A percentile compares a stretch with the other conserved stretches of the same genome.
These are phyloP conservation scores for Ferdinandea cuprea DNA, from an alignment of 2,888 invertebrate species.

Conservation along the genomic window DNA sequence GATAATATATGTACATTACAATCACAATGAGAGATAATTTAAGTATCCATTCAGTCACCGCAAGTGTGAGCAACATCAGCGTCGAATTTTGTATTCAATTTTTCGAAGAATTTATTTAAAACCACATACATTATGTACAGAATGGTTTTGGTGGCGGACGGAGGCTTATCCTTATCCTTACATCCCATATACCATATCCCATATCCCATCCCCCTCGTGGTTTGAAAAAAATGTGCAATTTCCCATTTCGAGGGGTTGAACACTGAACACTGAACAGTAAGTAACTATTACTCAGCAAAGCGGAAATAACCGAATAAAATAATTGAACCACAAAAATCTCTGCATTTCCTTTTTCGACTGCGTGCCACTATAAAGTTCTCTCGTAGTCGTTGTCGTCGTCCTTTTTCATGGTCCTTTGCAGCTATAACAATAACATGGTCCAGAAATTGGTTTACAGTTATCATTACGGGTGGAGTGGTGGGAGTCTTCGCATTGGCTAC, in stretches of 20 bases:
- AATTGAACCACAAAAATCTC: slow-evolving; percentile 73
- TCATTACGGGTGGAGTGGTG: slow-evolving; percentile 31
- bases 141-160: not conserved
- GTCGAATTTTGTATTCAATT: slow-evolving; percentile 11
- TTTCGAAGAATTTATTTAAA: slow-evolving; percentile 29
- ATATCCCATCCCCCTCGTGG: not conserved
- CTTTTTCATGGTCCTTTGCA: slow-evolving; percentile 27
- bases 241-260: slow-evolving; percentile 53
- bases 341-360: slow-evolving; percentile 52
- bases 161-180: slow-evolving; percentile 41
- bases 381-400: slow-evolving; percentile 14
- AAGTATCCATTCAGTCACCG: slow-evolving; percentile 50
- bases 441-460: slow-evolving; percentile 73
- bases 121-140: not conserved
- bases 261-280: no score
- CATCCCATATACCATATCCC: not conserved
- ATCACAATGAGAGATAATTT: slow-evolving; percentile 69
- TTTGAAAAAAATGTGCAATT: slow-evolving; percentile 54
- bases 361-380: slow-evolving; percentile 31
- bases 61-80: slow-evolving; percentile 14
- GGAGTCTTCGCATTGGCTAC: slow-evolving; percentile 45
- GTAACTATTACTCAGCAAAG: slow-evolving; percentile 58
- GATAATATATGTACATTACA: slow-evolving; percentile 68
- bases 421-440: slow-evolving; percentile 61
- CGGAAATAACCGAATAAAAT: slow-evolving; percentile 72